phyloP scores from a whole-genome alignment of 2,888 invertebrate genomes.

The Chrysotoxum bicinctum region DNA sequence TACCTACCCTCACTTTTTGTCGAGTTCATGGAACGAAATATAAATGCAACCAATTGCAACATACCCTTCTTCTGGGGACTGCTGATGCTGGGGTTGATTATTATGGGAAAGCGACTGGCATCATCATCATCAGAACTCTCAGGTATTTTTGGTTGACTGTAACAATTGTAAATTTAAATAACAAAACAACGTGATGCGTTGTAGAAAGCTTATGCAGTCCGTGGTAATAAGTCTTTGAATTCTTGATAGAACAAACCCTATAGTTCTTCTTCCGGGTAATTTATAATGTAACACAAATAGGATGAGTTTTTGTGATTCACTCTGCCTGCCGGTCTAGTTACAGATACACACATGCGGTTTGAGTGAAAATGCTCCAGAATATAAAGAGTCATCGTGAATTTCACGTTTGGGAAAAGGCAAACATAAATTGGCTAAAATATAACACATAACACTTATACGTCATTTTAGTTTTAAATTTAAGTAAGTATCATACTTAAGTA shows the following conservation, averaged over 20 bases:
- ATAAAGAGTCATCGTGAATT: too few species aligned
- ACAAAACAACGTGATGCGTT: conserved; percentile 60
- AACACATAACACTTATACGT: too few species aligned
- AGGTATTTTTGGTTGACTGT: conserved; percentile 45
- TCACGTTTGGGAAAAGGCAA: too few species aligned
- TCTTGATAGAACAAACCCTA: conserved; percentile 17
- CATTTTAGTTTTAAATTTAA: too few species aligned
- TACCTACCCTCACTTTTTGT: conserved; percentile 10
- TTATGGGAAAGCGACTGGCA: background rate
- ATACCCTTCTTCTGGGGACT: background rate
- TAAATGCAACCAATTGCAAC: conserved; percentile 32
- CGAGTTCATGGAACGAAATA: conserved; percentile 2
- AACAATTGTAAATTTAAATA: conserved; percentile 66
- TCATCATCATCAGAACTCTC: conserved; percentile 8
- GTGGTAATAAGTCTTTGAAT: conserved; percentile 46
- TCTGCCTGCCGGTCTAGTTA: background rate
- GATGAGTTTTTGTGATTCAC: background rate
- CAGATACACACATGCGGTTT: too few species aligned
- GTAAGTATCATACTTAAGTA: too few species aligned
- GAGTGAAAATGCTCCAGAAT: too few species aligned
- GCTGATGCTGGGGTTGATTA: conserved; percentile 10
- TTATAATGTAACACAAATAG: background rate
- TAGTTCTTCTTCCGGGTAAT: background rate
- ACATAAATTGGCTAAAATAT: too few species aligned
- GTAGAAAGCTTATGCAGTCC: conserved; percentile 13